These are phyloP conservation scores for Tonatia bakeri DNA, from an alignment of 2,113 vertebrate genomes.

Conservation along the genomic window DNA sequence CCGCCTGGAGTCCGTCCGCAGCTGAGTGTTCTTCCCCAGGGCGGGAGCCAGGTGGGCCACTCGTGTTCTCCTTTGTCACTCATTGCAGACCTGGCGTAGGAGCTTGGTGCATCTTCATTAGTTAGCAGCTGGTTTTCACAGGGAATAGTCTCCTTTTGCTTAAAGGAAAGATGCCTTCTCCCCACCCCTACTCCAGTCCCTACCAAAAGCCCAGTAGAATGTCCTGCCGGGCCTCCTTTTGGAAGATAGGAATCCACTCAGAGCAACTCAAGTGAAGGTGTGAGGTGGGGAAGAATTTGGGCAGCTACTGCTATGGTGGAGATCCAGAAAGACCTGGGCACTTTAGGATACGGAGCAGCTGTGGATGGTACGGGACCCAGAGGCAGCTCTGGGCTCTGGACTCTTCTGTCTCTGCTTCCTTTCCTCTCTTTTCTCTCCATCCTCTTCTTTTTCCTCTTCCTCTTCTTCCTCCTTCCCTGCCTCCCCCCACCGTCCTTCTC, in stretches of 20 bases:
- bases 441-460: not conserved
- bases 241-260: not conserved
- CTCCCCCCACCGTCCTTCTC: accelerated
- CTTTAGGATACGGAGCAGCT: not conserved
- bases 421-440: not conserved
- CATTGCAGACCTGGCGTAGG: not conserved
- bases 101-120: not conserved
- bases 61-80: not conserved
- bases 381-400: not conserved
- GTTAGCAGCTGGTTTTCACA: not conserved
- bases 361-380: not conserved
- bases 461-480: too few species aligned
- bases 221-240: not conserved
- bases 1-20: not conserved
- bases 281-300: not conserved
- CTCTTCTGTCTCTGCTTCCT: not conserved
- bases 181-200: too few species aligned
- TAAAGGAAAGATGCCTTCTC: not conserved
- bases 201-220: not conserved
- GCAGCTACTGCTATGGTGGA: not conserved
- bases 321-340: not conserved
- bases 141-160: not conserved
- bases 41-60: not conserved
- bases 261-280: not conserved
- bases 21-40: not conserved